Evolutionary conservation across 2,113 vertebrate genomes (phyloP).

Genomic region (Proterorhinus semilunaris): DNA sequence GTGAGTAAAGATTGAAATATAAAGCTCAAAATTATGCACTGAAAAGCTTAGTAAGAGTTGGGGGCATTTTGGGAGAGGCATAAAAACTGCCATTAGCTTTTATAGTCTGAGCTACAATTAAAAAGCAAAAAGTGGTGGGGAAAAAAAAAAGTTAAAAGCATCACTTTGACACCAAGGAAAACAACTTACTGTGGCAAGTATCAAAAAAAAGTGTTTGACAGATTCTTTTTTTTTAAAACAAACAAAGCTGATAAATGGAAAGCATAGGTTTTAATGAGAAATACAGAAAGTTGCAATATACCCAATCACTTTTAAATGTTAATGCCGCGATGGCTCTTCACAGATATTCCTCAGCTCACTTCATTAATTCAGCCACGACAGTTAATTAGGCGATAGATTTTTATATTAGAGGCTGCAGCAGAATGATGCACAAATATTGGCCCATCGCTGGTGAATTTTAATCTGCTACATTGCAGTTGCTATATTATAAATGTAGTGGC

Average conservation of each 20-base stretch:
- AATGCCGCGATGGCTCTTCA: constrained; percentile 33
- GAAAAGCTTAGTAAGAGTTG: constrained; percentile 51
- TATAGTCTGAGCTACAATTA: constrained; percentile 58
- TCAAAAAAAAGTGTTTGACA: background rate
- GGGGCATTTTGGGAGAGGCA: constrained; percentile 54
- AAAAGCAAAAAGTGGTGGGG: constrained; percentile 32
- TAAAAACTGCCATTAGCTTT: constrained; percentile 59
- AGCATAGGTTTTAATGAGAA: constrained; percentile 5
- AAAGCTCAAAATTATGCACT: constrained; percentile 27
- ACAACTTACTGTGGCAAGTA: background rate
- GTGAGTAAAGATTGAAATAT: constrained; percentile 50
- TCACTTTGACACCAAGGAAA: constrained; percentile 18
- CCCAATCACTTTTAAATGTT: constrained; percentile 27
- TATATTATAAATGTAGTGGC: constrained; percentile 35
- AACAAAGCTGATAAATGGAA: constrained; percentile 5
- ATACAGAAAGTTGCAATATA: constrained; percentile 3
- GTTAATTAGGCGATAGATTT: constrained; percentile 66
- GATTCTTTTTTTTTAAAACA: background rate
- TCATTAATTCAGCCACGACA: constrained; percentile 57
- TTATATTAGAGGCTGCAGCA: constrained; percentile 55
- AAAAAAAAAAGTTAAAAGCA: constrained; percentile 11
- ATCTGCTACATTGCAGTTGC: constrained; percentile 46
- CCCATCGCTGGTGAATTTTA: constrained; percentile 59
- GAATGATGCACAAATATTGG: constrained; percentile 51
- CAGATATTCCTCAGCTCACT: constrained; percentile 44